A percentile compares a stretch with the other conserved stretches of the same genome.
Evolutionary conservation across 1,140 invertebrate genomes (phyloP).

Genomic region (Heterodera schachtii): DNA sequence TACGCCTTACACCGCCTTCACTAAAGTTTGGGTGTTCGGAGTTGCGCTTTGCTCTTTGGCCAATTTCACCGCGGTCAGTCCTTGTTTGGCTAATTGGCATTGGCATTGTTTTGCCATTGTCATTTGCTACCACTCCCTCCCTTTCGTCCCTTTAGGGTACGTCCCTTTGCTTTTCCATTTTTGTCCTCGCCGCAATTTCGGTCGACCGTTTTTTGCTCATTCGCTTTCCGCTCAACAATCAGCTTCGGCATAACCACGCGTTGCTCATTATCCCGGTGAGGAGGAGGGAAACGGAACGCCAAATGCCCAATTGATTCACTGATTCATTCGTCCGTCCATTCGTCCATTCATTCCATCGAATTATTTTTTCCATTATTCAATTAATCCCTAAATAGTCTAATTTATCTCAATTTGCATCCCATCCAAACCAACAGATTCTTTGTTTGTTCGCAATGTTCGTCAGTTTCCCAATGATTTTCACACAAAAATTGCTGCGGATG

Average conservation of each 20-base stretch:
- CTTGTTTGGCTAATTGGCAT: neutral
- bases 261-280: conserved; percentile 52
- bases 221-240: conserved; percentile 63
- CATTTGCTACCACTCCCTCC: neutral
- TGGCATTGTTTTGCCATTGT: no score
- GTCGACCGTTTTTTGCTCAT: conserved; percentile 61
- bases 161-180: conserved; percentile 58
- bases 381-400: no score
- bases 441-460: conserved; percentile 52
- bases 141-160: conserved; percentile 46
- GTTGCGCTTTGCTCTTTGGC: conserved; percentile 51
- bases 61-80: conserved; percentile 52
- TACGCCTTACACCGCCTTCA: conserved; percentile 63
- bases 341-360: conserved; percentile 55
- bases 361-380: no score
- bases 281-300: no score
- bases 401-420: no score
- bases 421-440: conserved; percentile 38
- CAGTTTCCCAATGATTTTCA: conserved; percentile 53
- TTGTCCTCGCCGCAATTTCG: conserved; percentile 60
- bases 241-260: conserved; percentile 56
- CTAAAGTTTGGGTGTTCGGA: conserved; percentile 62
- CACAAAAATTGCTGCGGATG: conserved; percentile 55
- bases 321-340: neutral
- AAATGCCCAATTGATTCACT: neutral